Percentiles rank a stretch among this genome's conserved stretches.
phyloP scores from a whole-genome alignment of 2,113 vertebrate species.

The Pomatorhinus ruficollis region DNA sequence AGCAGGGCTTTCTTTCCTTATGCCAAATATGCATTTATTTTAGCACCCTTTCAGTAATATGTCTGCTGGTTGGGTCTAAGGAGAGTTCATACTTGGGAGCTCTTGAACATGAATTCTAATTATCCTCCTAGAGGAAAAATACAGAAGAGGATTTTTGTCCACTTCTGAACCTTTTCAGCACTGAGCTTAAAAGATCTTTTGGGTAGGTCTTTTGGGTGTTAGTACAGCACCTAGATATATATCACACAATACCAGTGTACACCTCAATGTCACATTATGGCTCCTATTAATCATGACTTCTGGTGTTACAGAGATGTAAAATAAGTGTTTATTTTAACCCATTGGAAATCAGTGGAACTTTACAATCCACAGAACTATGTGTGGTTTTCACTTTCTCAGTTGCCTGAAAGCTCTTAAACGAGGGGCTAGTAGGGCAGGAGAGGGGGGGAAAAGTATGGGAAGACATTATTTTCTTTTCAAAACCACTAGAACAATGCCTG shows the following conservation, averaged over 20 bases:
- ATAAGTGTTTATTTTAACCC: background rate
- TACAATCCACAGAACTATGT: background rate
- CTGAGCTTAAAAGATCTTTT: background rate
- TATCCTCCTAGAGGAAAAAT: background rate
- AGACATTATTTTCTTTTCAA: background rate
- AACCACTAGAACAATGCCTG: background rate
- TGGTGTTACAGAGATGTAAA: background rate
- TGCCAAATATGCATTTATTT: background rate
- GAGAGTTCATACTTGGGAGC: background rate
- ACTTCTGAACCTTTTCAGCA: background rate
- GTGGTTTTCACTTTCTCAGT: background rate
- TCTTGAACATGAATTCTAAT: background rate
- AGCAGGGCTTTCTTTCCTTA: background rate
- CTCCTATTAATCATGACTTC: background rate
- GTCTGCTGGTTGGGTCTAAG: background rate
- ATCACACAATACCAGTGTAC: background rate
- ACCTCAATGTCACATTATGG: background rate
- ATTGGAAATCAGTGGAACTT: background rate
- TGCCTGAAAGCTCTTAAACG: background rate
- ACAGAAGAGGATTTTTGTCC: background rate
- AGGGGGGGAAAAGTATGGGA: fast-evolving
- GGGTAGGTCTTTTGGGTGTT: background rate
- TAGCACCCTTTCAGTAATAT: background rate
- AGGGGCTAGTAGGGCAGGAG: background rate
- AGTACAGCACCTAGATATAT: fast-evolving